Evolutionary conservation across 1,140 invertebrate genomes (phyloP).

Genomic region (Calliopsis andreniformis): DNA sequence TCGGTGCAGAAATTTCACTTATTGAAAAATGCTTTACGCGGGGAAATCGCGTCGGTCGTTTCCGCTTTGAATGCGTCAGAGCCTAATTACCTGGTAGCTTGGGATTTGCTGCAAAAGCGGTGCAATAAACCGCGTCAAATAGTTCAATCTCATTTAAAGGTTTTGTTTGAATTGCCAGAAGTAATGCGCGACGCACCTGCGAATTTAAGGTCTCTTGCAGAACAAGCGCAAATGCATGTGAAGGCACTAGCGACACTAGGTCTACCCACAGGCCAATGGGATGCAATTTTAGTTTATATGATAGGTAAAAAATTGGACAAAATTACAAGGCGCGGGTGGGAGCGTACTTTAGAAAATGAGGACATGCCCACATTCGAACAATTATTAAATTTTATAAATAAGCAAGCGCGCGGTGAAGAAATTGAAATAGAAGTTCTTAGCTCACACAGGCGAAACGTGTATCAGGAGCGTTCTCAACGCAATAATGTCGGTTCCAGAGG

Average conservation of each 20-base stretch:
- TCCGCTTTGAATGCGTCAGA: slow-evolving; percentile 50
- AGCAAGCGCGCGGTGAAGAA: neutral
- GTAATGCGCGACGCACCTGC: slow-evolving; percentile 39
- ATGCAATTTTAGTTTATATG: slow-evolving; percentile 59
- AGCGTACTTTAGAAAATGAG: slow-evolving; percentile 31
- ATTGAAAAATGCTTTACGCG: slow-evolving; percentile 55
- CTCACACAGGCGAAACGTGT: neutral
- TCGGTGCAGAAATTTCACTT: slow-evolving; percentile 68
- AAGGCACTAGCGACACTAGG: slow-evolving; percentile 45
- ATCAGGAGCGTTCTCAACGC: no score
- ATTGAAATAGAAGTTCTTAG: neutral
- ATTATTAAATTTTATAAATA: slow-evolving; percentile 40
- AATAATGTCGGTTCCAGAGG: no score
- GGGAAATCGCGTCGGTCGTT: slow-evolving; percentile 56
- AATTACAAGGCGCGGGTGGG: slow-evolving; percentile 44
- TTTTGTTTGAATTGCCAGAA: slow-evolving; percentile 26
- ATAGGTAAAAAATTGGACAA: slow-evolving; percentile 42
- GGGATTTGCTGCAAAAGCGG: slow-evolving; percentile 62
- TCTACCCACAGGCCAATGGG: slow-evolving; percentile 57
- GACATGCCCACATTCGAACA: slow-evolving; percentile 27
- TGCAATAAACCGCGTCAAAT: slow-evolving; percentile 67
- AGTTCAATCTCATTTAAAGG: slow-evolving; percentile 36
- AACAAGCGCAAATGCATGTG: slow-evolving; percentile 53
- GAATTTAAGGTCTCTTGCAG: slow-evolving; percentile 45
- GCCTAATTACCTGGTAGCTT: slow-evolving; percentile 57